These are phyloP conservation scores for Epinotia ramella DNA, from an alignment of 2,888 invertebrate species.

Conservation along the genomic window DNA sequence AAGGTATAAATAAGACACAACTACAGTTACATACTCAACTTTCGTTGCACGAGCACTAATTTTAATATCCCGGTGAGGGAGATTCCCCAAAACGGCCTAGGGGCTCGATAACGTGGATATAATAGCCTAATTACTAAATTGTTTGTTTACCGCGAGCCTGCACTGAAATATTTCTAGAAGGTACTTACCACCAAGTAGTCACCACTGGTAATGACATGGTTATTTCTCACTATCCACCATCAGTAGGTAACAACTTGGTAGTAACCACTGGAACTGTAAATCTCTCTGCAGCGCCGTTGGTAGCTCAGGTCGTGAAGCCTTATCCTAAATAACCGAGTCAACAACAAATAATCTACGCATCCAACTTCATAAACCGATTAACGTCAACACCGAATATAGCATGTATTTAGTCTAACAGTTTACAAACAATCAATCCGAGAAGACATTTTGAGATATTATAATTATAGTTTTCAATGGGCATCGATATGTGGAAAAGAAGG, in stretches of 20 bases:
- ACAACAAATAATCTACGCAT: constrained; percentile 39
- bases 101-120: constrained; percentile 1
- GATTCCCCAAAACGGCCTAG: not conserved
- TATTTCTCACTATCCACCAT: not conserved
- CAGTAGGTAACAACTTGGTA: not conserved
- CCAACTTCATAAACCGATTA: constrained; percentile 42
- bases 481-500: no score
- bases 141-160: constrained; percentile 12
- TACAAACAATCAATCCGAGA: constrained; percentile 39
- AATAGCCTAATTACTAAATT: constrained; percentile 30
- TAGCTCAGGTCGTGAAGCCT: constrained; percentile 37
- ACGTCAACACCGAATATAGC: constrained; percentile 47
- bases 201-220: not conserved
- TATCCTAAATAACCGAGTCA: constrained; percentile 37
- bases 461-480: not conserved
- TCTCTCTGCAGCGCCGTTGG: not conserved
- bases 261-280: not conserved
- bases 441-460: constrained; percentile 42
- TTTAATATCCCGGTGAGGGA: not conserved
- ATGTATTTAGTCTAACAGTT: constrained; percentile 39
- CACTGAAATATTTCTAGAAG: not conserved
- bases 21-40: not conserved
- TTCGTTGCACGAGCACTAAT: constrained; percentile 4
- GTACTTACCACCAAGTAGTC: not conserved
- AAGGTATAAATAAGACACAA: not conserved